Percentiles rank a stretch among this genome's conserved stretches.
phyloP scores from a whole-genome alignment of 2,113 vertebrate genomes.

The Panthera uncia region DNA sequence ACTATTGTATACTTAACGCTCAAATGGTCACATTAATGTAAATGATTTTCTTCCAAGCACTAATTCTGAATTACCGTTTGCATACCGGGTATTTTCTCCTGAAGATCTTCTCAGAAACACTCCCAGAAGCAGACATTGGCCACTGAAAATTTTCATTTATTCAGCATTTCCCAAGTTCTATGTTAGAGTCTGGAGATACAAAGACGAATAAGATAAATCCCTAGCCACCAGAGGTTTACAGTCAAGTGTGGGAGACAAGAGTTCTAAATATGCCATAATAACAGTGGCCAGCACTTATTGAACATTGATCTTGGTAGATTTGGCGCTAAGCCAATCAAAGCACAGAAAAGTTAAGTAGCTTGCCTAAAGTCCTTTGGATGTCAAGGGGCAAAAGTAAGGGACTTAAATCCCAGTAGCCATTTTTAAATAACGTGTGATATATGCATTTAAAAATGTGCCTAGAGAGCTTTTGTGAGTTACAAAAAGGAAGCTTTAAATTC shows the following conservation, averaged over 20 bases:
- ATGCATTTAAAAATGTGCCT: background rate
- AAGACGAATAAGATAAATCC: background rate
- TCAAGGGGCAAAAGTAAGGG: background rate
- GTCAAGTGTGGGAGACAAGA: background rate
- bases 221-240: background rate
- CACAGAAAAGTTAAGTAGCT: background rate
- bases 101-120: background rate
- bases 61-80: background rate
- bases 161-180: background rate
- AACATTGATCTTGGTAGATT: background rate
- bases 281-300: background rate
- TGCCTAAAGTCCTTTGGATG: background rate
- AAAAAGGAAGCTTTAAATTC: constrained; percentile 3
- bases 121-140: background rate
- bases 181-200: background rate
- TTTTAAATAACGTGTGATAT: background rate
- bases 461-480: background rate
- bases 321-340: background rate
- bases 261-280: background rate
- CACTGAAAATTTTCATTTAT: background rate
- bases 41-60: background rate
- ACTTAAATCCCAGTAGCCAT: background rate
- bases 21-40: background rate
- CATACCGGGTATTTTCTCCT: background rate
- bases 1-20: background rate